Base-by-base conservation (phyloP, 2,797 vertebrate species). In the Malacoctenus gilli region DNA sequence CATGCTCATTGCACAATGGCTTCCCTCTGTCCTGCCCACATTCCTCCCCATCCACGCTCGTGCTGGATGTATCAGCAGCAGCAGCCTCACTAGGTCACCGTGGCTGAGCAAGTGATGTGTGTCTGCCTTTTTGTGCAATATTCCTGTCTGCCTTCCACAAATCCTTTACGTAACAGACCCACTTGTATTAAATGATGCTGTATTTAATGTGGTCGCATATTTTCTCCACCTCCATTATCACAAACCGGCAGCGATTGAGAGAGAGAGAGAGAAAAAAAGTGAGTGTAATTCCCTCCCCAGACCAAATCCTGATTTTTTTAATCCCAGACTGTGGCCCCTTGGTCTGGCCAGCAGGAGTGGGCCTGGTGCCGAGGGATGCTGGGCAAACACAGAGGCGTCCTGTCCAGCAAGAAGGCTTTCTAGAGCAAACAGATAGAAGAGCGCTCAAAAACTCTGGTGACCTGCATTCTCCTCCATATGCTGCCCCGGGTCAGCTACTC, bases 381-480 rank as follows among this genome's bases (percentile, higher is more conserved):
- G 74, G 49, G 62, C 59, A 48, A 30, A 48, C 35, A 58, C 51
- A 59, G 68, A 48, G 60, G 21, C 51, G 42, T 67, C 69, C 52
- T 71, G 64, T 60, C 56, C 69, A 53, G 63, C 71, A 71, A 68
- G 44, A 67, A 67, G 54, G 72, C 52, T 85, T 84, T 84, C 37
- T 85, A 78, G 79, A 84, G 79, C 86, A 84, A 75, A 83, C 80
- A 75, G 72, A 79, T 70, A 82, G 36, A 54, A 72, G 78, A 64
- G 69, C 73, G 79, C 59, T 67, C 77, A 77, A 59, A 79, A 84
- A 81, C 77, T 72, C 68, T 72, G 48, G 42, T 89, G 86, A 88
- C 86, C 87, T 86, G 87, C 87, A 89, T 87, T 87, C 23, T 25
- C 64, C 69, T 82, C 84, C 85, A 87, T 86, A 88, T 89, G 87